Evolutionary conservation across 2,888 invertebrate species (phyloP), one percentile per base, ranked within the genome.

Genomic region (Cryptocephalus moraei): DNA sequence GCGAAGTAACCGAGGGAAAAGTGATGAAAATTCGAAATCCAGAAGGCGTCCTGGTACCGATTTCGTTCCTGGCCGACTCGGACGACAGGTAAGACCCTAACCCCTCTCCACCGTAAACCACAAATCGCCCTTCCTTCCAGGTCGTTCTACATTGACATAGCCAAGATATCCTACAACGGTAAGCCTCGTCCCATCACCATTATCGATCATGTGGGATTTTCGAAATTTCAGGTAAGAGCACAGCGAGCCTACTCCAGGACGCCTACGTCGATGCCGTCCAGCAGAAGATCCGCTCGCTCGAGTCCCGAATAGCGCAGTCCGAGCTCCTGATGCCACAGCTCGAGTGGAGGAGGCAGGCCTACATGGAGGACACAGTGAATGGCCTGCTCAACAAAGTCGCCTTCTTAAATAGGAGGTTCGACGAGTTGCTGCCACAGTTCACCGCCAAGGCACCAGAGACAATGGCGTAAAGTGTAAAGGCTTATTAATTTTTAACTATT

Each of bases 231-330:
- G 62, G 53, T 49, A 58, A 58, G 54, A 60, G 59, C 9, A 58
- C 56, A 39, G 57, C 59, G 9, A 64, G 60, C 50, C 47, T 62
- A 14, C 55, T 73, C 40, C 71, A 73, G 57, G 71, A 73, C 52
- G 72, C 70, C 4, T 74, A 74, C 51, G 64, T 74, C 31, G 73
- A 74, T 55, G 71, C 73, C 32, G 67, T 74, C n/a, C 65, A 68
- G 52, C 66, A 69, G 43, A 74, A 73, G 57, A 62, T 75, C 32
- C 59, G 64, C 49, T 65, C 64, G 50, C 64, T 75, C 55, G 73
- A 75, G 58, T 67, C 69, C 33, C 62, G 75, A 34, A 66, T 74
- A 55, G 61, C 65, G 38, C 63, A 65, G 52, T 62, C 66, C 2
- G 75, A 74, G 60, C 59, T 63, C 22, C 56, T 72, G 41, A 54